Conservation (phyloP, 2,113 vertebrate genomes). For the Pteropus alecto region DNA sequence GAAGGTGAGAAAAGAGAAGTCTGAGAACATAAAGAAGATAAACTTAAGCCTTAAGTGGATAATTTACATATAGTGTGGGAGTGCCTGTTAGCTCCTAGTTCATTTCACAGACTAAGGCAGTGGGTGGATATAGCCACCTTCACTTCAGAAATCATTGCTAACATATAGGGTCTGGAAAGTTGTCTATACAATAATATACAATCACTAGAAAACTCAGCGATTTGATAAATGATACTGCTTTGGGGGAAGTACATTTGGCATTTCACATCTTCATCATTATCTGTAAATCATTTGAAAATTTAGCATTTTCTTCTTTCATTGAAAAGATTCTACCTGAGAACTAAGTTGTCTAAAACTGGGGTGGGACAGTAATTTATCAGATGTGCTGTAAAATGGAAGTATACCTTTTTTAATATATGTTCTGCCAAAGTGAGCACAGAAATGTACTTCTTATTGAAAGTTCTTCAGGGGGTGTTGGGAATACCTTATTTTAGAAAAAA, state of each 20-base stretch:
- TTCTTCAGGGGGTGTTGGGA: not conserved
- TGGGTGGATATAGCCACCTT: not conserved
- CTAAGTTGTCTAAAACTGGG: not conserved
- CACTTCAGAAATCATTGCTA: not conserved
- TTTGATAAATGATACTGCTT: not conserved
- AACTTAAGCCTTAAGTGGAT: not conserved
- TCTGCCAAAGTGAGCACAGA: not conserved
- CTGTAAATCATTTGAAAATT: conserved; percentile 42
- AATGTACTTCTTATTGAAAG: not conserved
- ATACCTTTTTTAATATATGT: not conserved
- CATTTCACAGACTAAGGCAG: not conserved
- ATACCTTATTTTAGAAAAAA: not conserved
- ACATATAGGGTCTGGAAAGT: not conserved
- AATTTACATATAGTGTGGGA: not conserved
- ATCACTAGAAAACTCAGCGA: not conserved
- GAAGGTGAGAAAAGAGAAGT: not conserved
- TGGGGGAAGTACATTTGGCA: not conserved
- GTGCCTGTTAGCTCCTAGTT: not conserved
- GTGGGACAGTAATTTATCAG: not conserved
- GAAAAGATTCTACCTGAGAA: conserved; percentile 7
- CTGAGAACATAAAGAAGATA: not conserved
- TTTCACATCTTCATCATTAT: conserved; percentile 9
- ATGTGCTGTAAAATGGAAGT: not conserved
- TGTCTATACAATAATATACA: not conserved
- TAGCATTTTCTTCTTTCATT: conserved; percentile 36